A percentile compares a stretch with the other conserved stretches of the same genome.
These are phyloP conservation scores for Trichosurus vulpecula DNA, from an alignment of 2,797 vertebrate species.

Conservation along the genomic window DNA sequence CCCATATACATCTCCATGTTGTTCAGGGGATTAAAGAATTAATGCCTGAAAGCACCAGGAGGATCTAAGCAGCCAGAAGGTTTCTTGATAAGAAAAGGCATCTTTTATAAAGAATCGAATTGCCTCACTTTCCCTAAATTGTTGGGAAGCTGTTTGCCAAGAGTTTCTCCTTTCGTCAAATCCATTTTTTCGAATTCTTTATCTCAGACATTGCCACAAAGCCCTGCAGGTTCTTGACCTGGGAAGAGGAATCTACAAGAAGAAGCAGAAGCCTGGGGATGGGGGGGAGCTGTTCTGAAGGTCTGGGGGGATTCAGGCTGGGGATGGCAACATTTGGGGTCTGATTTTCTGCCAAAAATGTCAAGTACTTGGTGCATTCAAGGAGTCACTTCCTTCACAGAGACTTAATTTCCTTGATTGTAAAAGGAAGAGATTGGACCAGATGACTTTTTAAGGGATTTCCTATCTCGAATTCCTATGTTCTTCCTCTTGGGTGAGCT, in stretches of 20 bases:
- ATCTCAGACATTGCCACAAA: slow-evolving; percentile 51
- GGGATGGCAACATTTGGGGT: background rate
- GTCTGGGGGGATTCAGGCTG: background rate
- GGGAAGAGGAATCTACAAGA: background rate
- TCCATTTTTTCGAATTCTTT: slow-evolving; percentile 32
- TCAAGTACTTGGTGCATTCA: background rate
- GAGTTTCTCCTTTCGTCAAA: slow-evolving; percentile 48
- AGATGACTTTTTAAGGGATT: background rate
- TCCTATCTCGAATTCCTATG: background rate
- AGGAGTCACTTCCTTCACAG: background rate
- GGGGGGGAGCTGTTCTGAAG: background rate
- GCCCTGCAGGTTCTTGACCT: background rate
- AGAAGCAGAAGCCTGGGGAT: background rate
- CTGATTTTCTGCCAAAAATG: background rate
- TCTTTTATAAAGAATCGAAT: slow-evolving; percentile 14
- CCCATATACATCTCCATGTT: background rate
- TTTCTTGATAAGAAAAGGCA: background rate
- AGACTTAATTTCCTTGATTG: background rate
- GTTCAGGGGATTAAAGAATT: slow-evolving; percentile 38
- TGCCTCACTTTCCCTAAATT: slow-evolving; percentile 1
- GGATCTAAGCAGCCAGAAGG: background rate
- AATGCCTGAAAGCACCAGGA: slow-evolving; percentile 24
- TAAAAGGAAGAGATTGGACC: background rate
- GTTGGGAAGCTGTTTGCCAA: slow-evolving; percentile 31
- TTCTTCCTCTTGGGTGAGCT: background rate